Base-by-base conservation (phyloP, 2,113 vertebrate species). In the Taurulus bubalis region DNA sequence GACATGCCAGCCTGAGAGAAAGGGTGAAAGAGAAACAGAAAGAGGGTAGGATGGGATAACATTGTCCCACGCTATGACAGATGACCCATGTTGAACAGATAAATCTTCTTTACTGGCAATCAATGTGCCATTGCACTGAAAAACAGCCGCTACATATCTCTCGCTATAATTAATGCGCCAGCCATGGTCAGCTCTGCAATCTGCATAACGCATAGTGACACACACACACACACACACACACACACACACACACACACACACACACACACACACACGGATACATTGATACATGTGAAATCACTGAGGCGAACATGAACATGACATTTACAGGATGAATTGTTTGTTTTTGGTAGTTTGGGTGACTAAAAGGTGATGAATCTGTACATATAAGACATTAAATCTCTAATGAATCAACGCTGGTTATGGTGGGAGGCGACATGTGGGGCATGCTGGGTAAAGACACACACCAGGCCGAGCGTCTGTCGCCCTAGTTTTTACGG, bases 51-150 rank as follows among this genome's bases (percentile, higher is more conserved):
- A 81, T 66, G 75, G 80, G 75, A 83, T 70, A 81, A 79, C 75
- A 84, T 65, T 85, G 85, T 88, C 77, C 85, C 80, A 40, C 55
- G 80, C 77, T 72, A 86, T 92, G 91, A 93, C 91, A 93, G 91
- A 92, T 94, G 87, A 90, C 84, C 49, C 79, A 56, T 77, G 85
- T 83, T 82, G 84, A 79, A 87, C 78, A 79, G 71, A 94, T 93
- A 91, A 91, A 93, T 93, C 89, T 93, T 90, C 87, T 90, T 91
- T 90, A 91, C 85, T 83, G 88, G 82, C 89, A 91, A 92, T 94
- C 93, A 93, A 91, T 90, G 88, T 90, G 72, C 83, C 87, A 87
- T 89, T 56, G 69, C 51, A 1, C 82, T 82, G 72, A 87, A 91
- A 89, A 87, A 85, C 86, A 88, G 84, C 82, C 53, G 69, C 79